Conservation (phyloP, 2,113 vertebrate species). For the Falcunculus frontatus region DNA sequence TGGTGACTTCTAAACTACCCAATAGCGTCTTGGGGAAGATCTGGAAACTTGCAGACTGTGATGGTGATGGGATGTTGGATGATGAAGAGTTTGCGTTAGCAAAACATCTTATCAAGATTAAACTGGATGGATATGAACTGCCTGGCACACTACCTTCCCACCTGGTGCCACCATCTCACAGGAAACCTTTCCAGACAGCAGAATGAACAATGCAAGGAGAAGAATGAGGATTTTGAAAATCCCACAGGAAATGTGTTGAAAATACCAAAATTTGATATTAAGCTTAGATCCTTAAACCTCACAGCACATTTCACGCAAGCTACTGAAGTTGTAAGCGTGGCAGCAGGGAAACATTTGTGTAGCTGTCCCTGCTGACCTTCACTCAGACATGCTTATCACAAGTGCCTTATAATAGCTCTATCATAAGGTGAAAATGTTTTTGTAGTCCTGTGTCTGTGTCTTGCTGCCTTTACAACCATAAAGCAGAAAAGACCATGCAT, state of each 20-base stretch:
- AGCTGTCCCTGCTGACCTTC: not conserved
- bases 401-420: conserved; percentile 28
- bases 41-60: conserved; percentile 95
- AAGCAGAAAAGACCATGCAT: not conserved
- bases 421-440: not conserved
- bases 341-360: not conserved
- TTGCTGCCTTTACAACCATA: not conserved
- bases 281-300: not conserved
- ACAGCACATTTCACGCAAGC: not conserved
- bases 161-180: conserved; percentile 89
- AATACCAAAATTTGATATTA: not conserved
- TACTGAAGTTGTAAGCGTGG: not conserved
- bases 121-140: conserved; percentile 92
- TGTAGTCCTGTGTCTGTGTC: not conserved
- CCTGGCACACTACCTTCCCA: conserved; percentile 84
- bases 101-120: conserved; percentile 95
- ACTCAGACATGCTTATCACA: not conserved
- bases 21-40: conserved; percentile 96
- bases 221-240: not conserved
- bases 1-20: conserved; percentile 94
- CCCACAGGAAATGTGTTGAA: not conserved
- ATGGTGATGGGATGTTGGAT: conserved; percentile 92
- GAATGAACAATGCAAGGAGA: conserved; percentile 71
- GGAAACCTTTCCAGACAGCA: conserved; percentile 79
- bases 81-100: conserved; percentile 95